Conservation (phyloP, 2,113 vertebrate genomes). For the Lipotes vexillifer region DNA sequence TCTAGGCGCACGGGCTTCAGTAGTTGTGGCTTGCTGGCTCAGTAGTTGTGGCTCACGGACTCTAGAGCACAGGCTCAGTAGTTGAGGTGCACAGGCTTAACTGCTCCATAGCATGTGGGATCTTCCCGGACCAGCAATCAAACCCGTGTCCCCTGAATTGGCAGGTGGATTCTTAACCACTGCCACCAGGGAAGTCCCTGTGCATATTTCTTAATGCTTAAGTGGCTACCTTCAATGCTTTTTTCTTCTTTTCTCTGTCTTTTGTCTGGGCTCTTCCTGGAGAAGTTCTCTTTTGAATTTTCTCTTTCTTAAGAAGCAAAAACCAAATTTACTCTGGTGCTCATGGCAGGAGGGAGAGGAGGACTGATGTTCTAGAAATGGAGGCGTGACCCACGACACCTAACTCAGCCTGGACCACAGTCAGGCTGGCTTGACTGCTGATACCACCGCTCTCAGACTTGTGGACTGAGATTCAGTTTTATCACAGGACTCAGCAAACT, state of each 20-base stretch:
- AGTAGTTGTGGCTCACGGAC: too few species aligned
- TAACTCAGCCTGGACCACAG: fast-evolving
- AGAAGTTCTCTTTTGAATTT: neutral
- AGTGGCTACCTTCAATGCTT: neutral
- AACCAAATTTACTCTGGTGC: neutral
- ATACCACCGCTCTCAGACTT: too few species aligned
- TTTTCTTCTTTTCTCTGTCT: neutral
- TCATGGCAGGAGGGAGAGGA: neutral
- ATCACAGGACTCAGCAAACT: neutral
- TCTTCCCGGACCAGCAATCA: too few species aligned
- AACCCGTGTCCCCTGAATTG: too few species aligned
- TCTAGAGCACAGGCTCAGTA: too few species aligned
- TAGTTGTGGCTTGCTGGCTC: too few species aligned
- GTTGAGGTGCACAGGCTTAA: too few species aligned
- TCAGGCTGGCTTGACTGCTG: neutral
- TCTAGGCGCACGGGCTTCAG: too few species aligned
- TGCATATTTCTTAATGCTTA: neutral
- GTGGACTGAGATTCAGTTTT: neutral
- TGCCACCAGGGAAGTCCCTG: neutral
- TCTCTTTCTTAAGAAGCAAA: neutral
- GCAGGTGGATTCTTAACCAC: too few species aligned
- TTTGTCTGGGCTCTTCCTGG: neutral
- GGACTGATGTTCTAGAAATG: neutral
- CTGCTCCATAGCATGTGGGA: too few species aligned
- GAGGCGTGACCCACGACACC: fast-evolving